A percentile compares a stretch with the other conserved stretches of the same genome.
Evolutionary conservation across 2,888 invertebrate genomes (phyloP).

Genomic region (Meiosimyza decipiens): DNA sequence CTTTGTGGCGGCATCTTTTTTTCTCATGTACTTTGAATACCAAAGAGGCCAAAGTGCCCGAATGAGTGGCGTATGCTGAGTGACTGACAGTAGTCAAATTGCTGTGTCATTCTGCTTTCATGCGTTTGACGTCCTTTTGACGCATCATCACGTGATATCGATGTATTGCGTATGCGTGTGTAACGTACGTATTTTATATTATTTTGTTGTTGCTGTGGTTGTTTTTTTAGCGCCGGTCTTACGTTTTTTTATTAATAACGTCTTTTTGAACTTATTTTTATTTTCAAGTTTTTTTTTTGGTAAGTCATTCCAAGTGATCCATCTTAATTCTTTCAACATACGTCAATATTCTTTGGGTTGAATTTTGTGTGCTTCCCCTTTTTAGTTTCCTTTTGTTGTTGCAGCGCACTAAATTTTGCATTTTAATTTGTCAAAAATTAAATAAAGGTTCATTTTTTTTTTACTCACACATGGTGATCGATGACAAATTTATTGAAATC

Average conservation of each 20-base stretch:
- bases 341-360: neutral
- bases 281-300: constrained; percentile 39
- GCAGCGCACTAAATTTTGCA: constrained; percentile 17
- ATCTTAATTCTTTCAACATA: constrained; percentile 52
- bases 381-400: constrained; percentile 20
- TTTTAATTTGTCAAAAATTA: constrained; percentile 13
- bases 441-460: neutral
- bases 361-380: neutral
- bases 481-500: constrained; percentile 21
- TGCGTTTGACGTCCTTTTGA: constrained; percentile 34
- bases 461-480: constrained; percentile 9
- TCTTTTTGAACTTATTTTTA: neutral
- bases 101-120: constrained; percentile 35
- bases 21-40: neutral
- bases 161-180: neutral
- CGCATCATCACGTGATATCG: constrained; percentile 22
- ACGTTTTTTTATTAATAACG: neutral
- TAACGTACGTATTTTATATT: constrained; percentile 23
- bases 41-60: neutral
- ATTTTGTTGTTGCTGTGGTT: constrained; percentile 12
- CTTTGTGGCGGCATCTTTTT: constrained; percentile 23
- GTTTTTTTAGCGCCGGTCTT: constrained; percentile 30
- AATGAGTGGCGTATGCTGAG: constrained; percentile 13
- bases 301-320: constrained; percentile 64
- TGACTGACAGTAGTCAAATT: constrained; percentile 34